Evolutionary conservation across 92 coral and sea anemone genomes (phyloP), one percentile per base, ranked within the genome.

Genomic region (Scolanthus callimorphus): DNA sequence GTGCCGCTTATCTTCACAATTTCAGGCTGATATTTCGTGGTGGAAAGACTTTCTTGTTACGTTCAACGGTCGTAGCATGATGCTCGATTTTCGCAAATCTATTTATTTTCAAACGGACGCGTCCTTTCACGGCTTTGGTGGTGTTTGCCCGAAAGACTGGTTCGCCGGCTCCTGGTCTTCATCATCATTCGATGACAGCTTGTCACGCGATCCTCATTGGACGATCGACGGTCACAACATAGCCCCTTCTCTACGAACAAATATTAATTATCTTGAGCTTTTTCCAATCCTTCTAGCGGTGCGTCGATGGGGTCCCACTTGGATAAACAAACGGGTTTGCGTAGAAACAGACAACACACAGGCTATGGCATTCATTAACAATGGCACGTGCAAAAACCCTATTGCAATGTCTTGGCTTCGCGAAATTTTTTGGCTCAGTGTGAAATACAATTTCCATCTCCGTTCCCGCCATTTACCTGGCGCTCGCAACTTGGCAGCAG

Each of bases 361-460:
- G 45, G 46, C 69, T 3, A 48, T 63, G 69, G 20, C 59, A 17
- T 48, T 63, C 34, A 49, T 63, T 9, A 48, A 62, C 44, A 62
- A 62, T 1, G 69, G 69, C 27, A 47, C 28, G 11, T 62, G 69
- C 24, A 46, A 46, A 62, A 44, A 47, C 57, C 20, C 69, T 20
- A 26, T 47, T 1, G 69, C 57, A 38, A 62, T 62, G 68, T 62
- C 69, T 0, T 62, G 69, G 69, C 45, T 62, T 34, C 69, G 57
- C 20, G 57, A 62, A 27, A 26, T 62, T 17, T 62, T 62, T 43
- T 62, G 69, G 57, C 8, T 62, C 1, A 62, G 58, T 41, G 69
- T 62, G 20, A 52, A 30, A 3, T 13, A 62, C 17, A 62, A 48
- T 28, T 62, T 62, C 20, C 58, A 62, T 43, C 13, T 62, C 25